A percentile compares a stretch with the other conserved stretches of the same genome.
These are phyloP conservation scores for Macrocentrus cingulum DNA, from an alignment of 1,140 invertebrate species.

Conservation along the genomic window DNA sequence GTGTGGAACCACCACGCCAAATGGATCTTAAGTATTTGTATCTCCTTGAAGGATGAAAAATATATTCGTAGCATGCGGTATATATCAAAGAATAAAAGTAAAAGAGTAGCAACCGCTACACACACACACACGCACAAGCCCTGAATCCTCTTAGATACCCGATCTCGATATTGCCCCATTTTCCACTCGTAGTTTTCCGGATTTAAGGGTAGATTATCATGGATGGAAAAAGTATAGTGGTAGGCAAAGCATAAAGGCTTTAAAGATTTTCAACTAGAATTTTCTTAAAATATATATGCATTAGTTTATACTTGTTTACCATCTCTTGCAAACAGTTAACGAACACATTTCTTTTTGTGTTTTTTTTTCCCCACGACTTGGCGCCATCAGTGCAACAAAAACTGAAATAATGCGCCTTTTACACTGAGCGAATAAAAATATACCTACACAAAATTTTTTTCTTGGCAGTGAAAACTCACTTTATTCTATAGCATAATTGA, in stretches of 20 bases:
- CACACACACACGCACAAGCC: not conserved
- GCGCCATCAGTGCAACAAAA: no score
- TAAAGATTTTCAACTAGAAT: not conserved
- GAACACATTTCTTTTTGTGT: not conserved
- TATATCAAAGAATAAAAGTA: no score
- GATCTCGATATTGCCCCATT: not conserved
- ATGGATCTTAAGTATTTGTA: conserved; percentile 23
- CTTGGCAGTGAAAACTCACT: no score
- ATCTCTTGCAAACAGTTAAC: not conserved
- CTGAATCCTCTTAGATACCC: not conserved
- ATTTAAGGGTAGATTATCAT: conserved; percentile 1
- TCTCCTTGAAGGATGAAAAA: conserved; percentile 11
- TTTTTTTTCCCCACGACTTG: no score
- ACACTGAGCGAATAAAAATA: no score
- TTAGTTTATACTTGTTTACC: not conserved
- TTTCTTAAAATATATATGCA: not conserved
- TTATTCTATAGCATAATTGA: no score
- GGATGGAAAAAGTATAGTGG: not conserved
- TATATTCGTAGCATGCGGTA: conserved; percentile 2
- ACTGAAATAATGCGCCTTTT: no score
- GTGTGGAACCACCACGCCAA: not conserved
- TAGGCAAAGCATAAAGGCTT: not conserved
- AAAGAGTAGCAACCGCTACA: not conserved
- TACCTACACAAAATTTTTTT: no score
- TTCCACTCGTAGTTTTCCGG: not conserved